phyloP scores from a whole-genome alignment of 1,140 invertebrate species.

The Trichomalopsis sarcophagae region DNA sequence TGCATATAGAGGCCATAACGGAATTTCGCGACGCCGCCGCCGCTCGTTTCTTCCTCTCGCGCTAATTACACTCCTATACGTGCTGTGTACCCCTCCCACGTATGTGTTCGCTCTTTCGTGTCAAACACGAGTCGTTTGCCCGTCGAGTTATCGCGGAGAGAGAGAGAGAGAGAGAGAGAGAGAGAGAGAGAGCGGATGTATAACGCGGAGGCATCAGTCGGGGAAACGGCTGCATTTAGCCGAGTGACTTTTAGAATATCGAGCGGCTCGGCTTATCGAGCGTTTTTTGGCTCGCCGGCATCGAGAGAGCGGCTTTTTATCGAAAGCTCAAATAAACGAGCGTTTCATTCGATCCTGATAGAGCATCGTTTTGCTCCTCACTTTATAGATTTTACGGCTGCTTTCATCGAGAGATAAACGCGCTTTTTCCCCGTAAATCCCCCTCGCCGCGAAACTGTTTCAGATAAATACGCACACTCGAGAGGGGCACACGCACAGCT shows the following conservation, averaged over 20 bases:
- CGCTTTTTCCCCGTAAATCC: constrained; percentile 16
- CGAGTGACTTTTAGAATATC: constrained; percentile 35
- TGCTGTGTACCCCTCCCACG: no score
- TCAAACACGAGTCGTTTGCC: neutral
- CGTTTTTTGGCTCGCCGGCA: neutral
- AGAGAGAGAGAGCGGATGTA: neutral
- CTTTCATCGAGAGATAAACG: neutral
- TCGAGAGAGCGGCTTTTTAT: neutral
- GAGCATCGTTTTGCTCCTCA: neutral
- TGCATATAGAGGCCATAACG: constrained; percentile 48
- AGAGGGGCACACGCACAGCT: neutral
- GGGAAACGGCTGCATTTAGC: neutral
- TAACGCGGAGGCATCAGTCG: neutral
- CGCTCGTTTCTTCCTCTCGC: constrained; percentile 15
- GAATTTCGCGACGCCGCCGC: constrained; percentile 23
- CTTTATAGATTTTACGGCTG: neutral
- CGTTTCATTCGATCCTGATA: neutral
- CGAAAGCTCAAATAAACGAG: neutral
- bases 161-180: no score
- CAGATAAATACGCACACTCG: neutral
- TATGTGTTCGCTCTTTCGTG: neutral
- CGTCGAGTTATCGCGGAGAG: constrained; percentile 14
- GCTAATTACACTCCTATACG: constrained; percentile 17
- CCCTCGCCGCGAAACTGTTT: neutral
- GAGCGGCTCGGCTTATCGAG: no score